Conservation (phyloP, 2,797 vertebrate species). For the Manis crassicaudata region DNA sequence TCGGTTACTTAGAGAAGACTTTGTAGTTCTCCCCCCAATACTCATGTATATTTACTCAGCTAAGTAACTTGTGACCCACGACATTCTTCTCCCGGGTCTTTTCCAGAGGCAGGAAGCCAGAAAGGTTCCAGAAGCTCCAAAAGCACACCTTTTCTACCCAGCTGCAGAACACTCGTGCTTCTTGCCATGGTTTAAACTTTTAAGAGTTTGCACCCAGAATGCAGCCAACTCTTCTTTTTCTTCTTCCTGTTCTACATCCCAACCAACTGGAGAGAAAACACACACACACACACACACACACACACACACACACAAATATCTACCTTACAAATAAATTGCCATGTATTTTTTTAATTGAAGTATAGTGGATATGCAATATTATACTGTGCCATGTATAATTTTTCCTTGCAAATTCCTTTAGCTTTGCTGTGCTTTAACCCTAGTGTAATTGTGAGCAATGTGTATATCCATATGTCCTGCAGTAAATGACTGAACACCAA, state of each 20-base stretch:
- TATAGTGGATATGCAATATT: no score
- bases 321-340: neutral
- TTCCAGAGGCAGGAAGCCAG: slow-evolving; percentile 52
- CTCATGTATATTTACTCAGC: slow-evolving; percentile 59
- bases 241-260: neutral
- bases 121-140: neutral
- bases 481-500: neutral
- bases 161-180: neutral
- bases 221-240: slow-evolving; percentile 12
- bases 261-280: neutral
- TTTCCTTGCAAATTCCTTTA: neutral
- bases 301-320: neutral
- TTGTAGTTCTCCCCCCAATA: slow-evolving; percentile 37
- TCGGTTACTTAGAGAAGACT: slow-evolving; percentile 48
- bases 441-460: neutral
- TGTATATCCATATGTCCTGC: neutral
- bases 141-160: slow-evolving; percentile 23
- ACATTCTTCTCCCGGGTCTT: slow-evolving; percentile 31
- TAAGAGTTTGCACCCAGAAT: neutral
- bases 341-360: neutral
- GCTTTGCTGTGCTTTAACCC: neutral
- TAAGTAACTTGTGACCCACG: slow-evolving; percentile 53
- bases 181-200: neutral
- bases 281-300: no score
- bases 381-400: no score